Evolutionary conservation across 2,113 vertebrate genomes (phyloP).

Genomic region (Brachypteracias leptosomus): DNA sequence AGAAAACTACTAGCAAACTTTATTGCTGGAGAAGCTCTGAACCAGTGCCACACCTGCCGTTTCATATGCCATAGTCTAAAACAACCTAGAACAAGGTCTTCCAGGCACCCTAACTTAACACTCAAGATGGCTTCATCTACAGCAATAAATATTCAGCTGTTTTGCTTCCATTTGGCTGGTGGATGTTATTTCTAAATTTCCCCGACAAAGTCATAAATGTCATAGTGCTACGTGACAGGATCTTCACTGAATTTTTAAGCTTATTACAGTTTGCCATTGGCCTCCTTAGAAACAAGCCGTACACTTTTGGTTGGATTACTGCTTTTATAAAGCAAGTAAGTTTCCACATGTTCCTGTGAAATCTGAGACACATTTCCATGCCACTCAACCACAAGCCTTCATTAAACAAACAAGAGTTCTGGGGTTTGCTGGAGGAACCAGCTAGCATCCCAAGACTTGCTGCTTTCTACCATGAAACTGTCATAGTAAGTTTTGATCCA

Average conservation of each 20-base stretch:
- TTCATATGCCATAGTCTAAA: neutral
- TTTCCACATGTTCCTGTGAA: constrained; percentile 10
- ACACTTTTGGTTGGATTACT: neutral
- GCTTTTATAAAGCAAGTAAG: neutral
- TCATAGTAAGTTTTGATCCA: neutral
- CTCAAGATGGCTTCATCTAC: neutral
- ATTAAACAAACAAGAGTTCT: neutral
- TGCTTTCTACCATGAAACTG: neutral
- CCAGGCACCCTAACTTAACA: neutral
- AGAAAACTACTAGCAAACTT: neutral
- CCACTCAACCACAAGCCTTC: neutral
- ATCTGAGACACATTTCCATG: neutral
- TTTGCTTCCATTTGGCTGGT: neutral
- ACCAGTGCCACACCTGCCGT: neutral
- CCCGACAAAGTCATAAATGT: neutral
- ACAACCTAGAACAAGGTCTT: neutral
- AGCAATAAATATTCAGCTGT: neutral
- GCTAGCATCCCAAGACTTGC: neutral
- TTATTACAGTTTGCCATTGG: neutral
- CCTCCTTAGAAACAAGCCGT: neutral
- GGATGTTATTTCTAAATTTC: neutral
- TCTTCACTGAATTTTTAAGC: neutral
- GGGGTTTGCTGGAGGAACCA: neutral
- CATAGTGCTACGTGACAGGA: neutral
- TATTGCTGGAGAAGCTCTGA: neutral